Evolutionary conservation across 2,113 vertebrate genomes (phyloP).

Genomic region (Chlorodrepanis virens): DNA sequence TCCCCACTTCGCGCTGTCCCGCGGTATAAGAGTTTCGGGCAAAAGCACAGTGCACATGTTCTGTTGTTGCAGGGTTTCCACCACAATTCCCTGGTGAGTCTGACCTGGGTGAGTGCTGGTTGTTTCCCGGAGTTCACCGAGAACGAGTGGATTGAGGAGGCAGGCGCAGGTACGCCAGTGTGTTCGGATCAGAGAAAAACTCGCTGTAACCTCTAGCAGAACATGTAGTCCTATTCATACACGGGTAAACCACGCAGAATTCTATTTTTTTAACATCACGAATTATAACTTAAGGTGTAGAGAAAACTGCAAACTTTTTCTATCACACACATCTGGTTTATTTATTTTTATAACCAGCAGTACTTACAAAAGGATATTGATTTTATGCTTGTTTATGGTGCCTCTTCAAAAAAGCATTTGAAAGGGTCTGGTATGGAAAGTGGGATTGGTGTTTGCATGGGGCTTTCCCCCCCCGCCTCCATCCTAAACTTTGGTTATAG

Average conservation of each 20-base stretch:
- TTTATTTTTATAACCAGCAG: not conserved
- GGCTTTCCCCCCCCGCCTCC: rapidly evolving
- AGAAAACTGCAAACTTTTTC: not conserved
- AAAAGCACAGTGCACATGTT: rapidly evolving
- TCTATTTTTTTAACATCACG: not conserved
- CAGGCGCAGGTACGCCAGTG: not conserved
- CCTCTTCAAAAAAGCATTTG: not conserved
- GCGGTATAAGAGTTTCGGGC: rapidly evolving
- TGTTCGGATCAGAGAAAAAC: not conserved
- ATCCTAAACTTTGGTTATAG: not conserved
- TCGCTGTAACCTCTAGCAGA: not conserved
- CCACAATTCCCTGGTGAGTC: not conserved
- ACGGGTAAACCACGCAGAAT: not conserved
- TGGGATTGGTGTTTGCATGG: not conserved
- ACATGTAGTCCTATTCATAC: not conserved
- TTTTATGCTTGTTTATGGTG: not conserved
- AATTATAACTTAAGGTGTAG: not conserved
- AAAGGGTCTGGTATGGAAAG: not conserved
- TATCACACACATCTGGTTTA: not conserved
- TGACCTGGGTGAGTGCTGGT: rapidly evolving
- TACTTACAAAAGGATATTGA: not conserved
- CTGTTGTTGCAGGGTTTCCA: not conserved
- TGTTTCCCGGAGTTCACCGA: not conserved
- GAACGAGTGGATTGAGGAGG: not conserved
- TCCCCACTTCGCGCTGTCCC: not conserved